Evolutionary conservation across 2,113 vertebrate genomes (phyloP), one percentile per base, ranked within the genome.

Genomic region (Chrysochloris asiatica): DNA sequence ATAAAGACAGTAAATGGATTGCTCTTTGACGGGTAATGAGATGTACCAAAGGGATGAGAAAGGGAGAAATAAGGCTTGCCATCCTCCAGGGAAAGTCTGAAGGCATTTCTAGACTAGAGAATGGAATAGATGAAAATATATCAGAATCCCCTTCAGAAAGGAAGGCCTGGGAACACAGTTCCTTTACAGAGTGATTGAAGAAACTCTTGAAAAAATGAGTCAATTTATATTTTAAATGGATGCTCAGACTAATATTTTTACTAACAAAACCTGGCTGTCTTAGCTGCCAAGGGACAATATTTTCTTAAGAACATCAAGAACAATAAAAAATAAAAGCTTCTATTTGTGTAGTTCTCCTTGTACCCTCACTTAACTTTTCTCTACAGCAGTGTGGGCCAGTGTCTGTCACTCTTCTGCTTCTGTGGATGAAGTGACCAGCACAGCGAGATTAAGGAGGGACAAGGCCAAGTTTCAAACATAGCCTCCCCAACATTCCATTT

Each of bases 131-230:
- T 88, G 79, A 52, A 91, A 77, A 16, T 4, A n/a, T 33, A 28
- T 30, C 63, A 89, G 77, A 59, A 86, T 36, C 36, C 71, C 33
- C 47, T 72, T 33, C 72, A 45, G 38, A 30, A 83, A 86, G 72
- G 28, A 63, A 73, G 71, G 8, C n/a, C 33, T 6, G n/a, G 52
- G 21, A 71, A 67, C 14, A 4, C 28, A 16, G 12, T 43, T 33
- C 21, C 33, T 76, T 61, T 61, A 30, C 5, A 14, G 6, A 36
- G 38, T 38, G 43, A 30, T 33, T 48, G 38, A 38, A 28, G 21
- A 33, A 47, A 17, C 3, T 3, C 6, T 75, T 48, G 47, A 7
- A 33, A 41, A 77, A 41, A 48, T 6, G 3, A 28, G 47, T 47
- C 38, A 13, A 22, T 50, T 79, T 11, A 21, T 56, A 12, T 78